These are phyloP conservation scores for Myoxocephalus aenaeus DNA, from an alignment of 2,797 vertebrate genomes.

Conservation along the genomic window DNA sequence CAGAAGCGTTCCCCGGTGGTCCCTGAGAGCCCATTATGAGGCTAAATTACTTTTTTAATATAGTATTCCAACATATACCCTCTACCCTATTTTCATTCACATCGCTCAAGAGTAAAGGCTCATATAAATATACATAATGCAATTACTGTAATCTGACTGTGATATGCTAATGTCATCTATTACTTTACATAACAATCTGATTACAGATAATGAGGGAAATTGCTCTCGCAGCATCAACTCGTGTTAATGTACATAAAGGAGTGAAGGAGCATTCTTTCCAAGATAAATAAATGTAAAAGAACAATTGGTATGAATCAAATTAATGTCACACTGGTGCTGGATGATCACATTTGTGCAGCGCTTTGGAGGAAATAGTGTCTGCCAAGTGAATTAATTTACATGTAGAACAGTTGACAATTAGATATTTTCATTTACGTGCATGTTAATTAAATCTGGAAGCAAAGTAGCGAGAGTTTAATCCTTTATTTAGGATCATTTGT, in stretches of 20 bases:
- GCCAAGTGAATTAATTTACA: neutral
- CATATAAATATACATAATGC: neutral
- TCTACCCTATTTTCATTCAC: constrained; percentile 15
- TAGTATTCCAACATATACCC: constrained; percentile 22
- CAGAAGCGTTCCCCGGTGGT: constrained; percentile 13
- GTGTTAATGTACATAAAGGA: neutral
- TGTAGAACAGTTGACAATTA: neutral
- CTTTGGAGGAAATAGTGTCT: neutral
- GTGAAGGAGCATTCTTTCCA: no score
- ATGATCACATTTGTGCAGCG: neutral
- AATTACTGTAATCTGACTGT: constrained; percentile 28
- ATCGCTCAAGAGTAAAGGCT: neutral
- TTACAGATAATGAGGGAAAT: neutral
- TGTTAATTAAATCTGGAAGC: neutral
- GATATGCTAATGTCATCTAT: constrained; percentile 9
- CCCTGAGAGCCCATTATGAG: constrained; percentile 6
- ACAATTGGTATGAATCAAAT: neutral
- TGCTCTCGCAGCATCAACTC: constrained; percentile 1
- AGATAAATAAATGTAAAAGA: neutral
- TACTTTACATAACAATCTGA: constrained; percentile 25
- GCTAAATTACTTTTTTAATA: constrained; percentile 69
- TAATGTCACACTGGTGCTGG: neutral
- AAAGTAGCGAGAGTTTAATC: neutral
- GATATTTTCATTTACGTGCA: neutral
- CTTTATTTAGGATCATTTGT: neutral